Evolutionary conservation across 2,888 invertebrate species (phyloP).

Genomic region (Drosophila borborema): DNA sequence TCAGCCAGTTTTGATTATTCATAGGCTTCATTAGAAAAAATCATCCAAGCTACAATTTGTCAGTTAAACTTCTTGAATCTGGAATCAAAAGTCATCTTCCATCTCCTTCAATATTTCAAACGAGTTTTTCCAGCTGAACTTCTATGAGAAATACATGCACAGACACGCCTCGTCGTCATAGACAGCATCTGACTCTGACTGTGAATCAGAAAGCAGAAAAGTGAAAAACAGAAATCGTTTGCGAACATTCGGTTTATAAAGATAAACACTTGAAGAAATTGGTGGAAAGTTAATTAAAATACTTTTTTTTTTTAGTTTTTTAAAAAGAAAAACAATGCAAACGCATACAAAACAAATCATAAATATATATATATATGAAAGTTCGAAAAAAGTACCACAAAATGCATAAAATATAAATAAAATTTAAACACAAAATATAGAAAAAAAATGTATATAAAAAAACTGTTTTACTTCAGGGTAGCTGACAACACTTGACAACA

Average conservation of each 20-base stretch:
- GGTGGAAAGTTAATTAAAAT: background rate
- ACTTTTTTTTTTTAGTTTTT: background rate
- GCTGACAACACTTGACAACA: no score
- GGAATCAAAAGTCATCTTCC: no score
- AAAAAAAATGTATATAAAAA: background rate
- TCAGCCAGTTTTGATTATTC: no score
- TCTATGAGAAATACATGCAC: background rate
- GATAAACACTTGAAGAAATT: constrained; percentile 26
- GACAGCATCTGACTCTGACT: background rate
- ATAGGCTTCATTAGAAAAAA: no score
- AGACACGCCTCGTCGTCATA: background rate
- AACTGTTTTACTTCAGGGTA: constrained; percentile 11
- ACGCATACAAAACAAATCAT: constrained; percentile 14
- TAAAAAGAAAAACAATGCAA: constrained; percentile 2
- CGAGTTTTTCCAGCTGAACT: background rate
- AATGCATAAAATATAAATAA: constrained; percentile 26
- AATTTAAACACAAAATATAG: constrained; percentile 2
- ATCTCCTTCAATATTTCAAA: no score
- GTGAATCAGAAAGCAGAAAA: constrained; percentile 1
- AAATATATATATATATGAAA: constrained; percentile 49
- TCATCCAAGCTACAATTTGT: no score
- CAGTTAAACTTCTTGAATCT: no score
- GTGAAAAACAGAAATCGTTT: background rate
- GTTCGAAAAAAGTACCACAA: constrained; percentile 51
- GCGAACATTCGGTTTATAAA: constrained; percentile 7